Conservation (phyloP, 2,797 vertebrate genomes). For the Rallus crepitans region DNA sequence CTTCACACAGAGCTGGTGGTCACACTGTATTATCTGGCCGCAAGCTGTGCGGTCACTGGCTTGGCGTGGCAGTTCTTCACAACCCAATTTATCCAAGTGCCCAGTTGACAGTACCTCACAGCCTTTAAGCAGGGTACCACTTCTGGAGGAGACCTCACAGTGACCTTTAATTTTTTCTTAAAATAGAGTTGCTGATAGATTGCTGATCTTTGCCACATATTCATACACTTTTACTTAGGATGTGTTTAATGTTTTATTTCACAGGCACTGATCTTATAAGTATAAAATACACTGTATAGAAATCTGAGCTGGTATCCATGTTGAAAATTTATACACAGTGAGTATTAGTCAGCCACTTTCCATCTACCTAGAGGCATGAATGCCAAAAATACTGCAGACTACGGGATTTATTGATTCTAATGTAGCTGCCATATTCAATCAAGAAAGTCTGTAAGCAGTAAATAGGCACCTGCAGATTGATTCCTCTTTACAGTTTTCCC, state of each 20-base stretch:
- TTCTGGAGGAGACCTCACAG: fast-evolving
- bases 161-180: background rate
- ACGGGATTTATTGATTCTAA: background rate
- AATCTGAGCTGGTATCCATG: background rate
- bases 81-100: background rate
- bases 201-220: background rate
- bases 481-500: background rate
- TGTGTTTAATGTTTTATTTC: background rate
- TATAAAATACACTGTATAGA: background rate
- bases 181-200: background rate
- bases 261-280: background rate
- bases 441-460: background rate
- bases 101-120: background rate
- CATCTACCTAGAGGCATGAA: background rate
- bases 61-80: background rate
- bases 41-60: background rate
- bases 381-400: background rate
- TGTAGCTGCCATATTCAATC: background rate
- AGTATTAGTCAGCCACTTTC: background rate
- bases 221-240: background rate
- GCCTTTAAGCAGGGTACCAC: background rate
- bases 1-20: background rate
- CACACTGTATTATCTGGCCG: background rate
- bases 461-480: background rate
- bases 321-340: background rate